phyloP scores from a whole-genome alignment of 2,888 invertebrate species.

The Thyatira batis region DNA sequence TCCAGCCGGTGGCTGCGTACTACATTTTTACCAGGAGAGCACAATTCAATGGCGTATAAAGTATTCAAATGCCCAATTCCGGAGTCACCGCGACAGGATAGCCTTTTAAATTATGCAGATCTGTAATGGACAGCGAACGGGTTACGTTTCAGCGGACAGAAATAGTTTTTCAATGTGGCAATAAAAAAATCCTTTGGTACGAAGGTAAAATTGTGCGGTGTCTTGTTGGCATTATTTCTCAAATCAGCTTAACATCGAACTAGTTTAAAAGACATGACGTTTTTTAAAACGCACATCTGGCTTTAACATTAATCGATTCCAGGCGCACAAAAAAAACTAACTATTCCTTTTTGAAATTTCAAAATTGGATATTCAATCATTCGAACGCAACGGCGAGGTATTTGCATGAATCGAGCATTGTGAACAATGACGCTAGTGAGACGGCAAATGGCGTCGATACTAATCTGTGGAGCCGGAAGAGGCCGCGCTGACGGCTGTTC shows the following conservation, averaged over 20 bases:
- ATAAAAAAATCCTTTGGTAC: neutral
- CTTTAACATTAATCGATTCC: neutral
- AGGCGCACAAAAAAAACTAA: neutral
- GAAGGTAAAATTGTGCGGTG: neutral
- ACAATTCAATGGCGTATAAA: constrained; percentile 60
- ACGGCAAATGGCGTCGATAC: constrained; percentile 77
- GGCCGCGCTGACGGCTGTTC: constrained; percentile 73
- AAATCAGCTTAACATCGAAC: neutral
- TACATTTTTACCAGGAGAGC: constrained; percentile 55
- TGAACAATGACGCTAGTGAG: constrained; percentile 67
- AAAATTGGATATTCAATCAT: constrained; percentile 25
- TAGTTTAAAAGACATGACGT: too few relatives aligned
- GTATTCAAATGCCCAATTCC: constrained; percentile 67
- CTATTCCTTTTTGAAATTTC: constrained; percentile 14
- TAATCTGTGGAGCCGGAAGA: constrained; percentile 80
- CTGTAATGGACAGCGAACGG: constrained; percentile 68
- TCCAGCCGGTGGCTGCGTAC: constrained; percentile 38
- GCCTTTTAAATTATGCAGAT: constrained; percentile 74
- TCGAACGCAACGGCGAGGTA: constrained; percentile 5
- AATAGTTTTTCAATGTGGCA: constrained; percentile 53
- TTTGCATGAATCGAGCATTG: constrained; percentile 58
- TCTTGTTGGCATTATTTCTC: neutral
- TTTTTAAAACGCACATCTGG: too few relatives aligned
- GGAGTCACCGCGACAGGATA: constrained; percentile 62
- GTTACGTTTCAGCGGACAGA: constrained; percentile 46